A percentile compares a stretch with the other conserved stretches of the same genome.
phyloP scores from a whole-genome alignment of 1,140 invertebrate genomes.

The Plectus sambesii region DNA sequence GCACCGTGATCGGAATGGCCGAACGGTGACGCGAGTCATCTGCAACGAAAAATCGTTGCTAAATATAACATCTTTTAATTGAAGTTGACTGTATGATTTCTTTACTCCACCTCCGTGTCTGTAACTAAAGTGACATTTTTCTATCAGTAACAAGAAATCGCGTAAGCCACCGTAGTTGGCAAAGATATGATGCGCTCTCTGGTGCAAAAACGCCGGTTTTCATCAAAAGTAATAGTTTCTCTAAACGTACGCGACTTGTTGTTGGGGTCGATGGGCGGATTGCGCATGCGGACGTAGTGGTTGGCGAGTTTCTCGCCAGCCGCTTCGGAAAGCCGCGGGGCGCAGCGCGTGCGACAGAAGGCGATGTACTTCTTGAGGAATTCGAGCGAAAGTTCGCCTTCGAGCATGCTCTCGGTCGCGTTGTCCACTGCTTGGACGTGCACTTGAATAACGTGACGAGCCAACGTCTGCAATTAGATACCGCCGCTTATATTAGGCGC shows the following conservation, averaged over 20 bases:
- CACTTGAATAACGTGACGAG: constrained; percentile 90
- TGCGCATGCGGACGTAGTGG: constrained; percentile 87
- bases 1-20: constrained; percentile 48
- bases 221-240: too few species aligned
- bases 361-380: constrained; percentile 86
- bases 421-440: constrained; percentile 71
- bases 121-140: too few species aligned
- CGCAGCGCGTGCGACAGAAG: constrained; percentile 66
- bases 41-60: neutral
- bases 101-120: too few species aligned
- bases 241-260: constrained; percentile 69
- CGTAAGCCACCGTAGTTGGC: too few species aligned
- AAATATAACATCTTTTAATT: too few species aligned
- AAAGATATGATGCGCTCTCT: neutral
- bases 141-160: too few species aligned
- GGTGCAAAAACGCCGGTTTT: constrained; percentile 58
- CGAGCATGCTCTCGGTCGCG: constrained; percentile 53
- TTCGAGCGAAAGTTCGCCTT: constrained; percentile 69
- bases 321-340: constrained; percentile 66
- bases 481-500: constrained; percentile 1
- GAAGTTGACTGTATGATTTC: too few species aligned
- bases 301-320: constrained; percentile 87
- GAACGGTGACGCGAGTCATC: constrained; percentile 23
- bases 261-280: constrained; percentile 58
- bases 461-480: constrained; percentile 52